These are phyloP conservation scores for Cyprinodon variegatus DNA, from an alignment of 2,113 vertebrate species.

Conservation along the genomic window DNA sequence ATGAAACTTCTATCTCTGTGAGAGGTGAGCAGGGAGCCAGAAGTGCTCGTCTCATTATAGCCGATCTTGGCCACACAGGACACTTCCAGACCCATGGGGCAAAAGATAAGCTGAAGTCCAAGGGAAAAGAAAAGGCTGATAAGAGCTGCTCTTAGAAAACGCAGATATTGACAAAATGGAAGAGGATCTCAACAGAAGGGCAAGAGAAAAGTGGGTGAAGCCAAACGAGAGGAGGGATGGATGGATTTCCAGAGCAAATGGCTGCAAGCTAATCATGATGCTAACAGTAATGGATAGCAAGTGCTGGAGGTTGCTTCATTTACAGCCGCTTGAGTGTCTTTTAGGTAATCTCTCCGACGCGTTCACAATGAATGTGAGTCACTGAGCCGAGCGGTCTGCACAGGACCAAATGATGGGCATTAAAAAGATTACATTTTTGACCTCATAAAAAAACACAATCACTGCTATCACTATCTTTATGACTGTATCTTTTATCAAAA, in stretches of 20 bases:
- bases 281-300: slow-evolving; percentile 60
- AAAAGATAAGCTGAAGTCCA: slow-evolving; percentile 41
- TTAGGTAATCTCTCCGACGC: slow-evolving; percentile 56
- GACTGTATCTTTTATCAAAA: too few species aligned
- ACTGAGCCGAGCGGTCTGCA: slow-evolving; percentile 4
- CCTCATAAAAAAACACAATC: neutral
- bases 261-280: slow-evolving; percentile 58
- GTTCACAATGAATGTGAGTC: slow-evolving; percentile 34
- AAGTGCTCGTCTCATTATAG: slow-evolving; percentile 44
- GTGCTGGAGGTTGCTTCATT: slow-evolving; percentile 53
- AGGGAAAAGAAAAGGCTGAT: slow-evolving; percentile 27
- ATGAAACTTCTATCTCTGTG: slow-evolving; percentile 18
- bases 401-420: slow-evolving; percentile 12
- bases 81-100: slow-evolving; percentile 26
- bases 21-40: slow-evolving; percentile 33
- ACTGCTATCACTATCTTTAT: neutral
- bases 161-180: slow-evolving; percentile 47
- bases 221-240: slow-evolving; percentile 16
- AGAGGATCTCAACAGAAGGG: slow-evolving; percentile 13
- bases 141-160: slow-evolving; percentile 45
- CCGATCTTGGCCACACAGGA: slow-evolving; percentile 34
- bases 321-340: slow-evolving; percentile 54
- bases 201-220: slow-evolving; percentile 13
- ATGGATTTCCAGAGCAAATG: slow-evolving; percentile 52
- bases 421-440: slow-evolving; percentile 3